These are phyloP conservation scores for Gallinago jamesoni DNA, from an alignment of 2,113 vertebrate genomes.

Conservation along the genomic window DNA sequence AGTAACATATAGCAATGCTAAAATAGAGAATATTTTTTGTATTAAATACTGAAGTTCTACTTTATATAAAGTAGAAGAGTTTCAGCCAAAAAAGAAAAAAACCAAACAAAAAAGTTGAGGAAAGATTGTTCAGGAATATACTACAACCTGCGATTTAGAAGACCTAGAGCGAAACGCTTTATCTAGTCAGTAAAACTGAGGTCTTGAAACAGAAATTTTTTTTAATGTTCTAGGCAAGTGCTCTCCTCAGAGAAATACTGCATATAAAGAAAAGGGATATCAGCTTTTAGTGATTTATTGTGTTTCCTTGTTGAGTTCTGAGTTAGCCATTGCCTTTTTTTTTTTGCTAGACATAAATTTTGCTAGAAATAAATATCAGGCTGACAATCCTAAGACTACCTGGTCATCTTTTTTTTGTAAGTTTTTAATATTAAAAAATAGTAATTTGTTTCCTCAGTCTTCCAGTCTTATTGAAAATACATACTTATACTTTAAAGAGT, in stretches of 20 bases:
- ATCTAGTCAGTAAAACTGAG: background rate
- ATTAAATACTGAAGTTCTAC: background rate
- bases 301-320: background rate
- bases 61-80: background rate
- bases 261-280: background rate
- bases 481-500: background rate
- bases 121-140: background rate
- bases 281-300: background rate
- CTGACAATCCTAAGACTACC: background rate
- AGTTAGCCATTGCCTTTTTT: background rate
- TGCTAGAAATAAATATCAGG: background rate
- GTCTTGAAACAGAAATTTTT: background rate
- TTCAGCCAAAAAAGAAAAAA: background rate
- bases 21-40: background rate
- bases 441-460: background rate
- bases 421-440: background rate
- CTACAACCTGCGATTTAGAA: background rate
- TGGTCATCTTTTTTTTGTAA: background rate
- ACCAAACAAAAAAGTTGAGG: background rate
- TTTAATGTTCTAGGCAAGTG: background rate
- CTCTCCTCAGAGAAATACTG: background rate
- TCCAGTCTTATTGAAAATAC: background rate
- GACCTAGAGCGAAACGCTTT: background rate
- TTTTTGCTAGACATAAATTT: background rate
- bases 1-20: background rate